Evolutionary conservation across 2,888 invertebrate genomes (phyloP), one percentile per base, ranked within the genome.

Genomic region (Yponomeuta evonymella): DNA sequence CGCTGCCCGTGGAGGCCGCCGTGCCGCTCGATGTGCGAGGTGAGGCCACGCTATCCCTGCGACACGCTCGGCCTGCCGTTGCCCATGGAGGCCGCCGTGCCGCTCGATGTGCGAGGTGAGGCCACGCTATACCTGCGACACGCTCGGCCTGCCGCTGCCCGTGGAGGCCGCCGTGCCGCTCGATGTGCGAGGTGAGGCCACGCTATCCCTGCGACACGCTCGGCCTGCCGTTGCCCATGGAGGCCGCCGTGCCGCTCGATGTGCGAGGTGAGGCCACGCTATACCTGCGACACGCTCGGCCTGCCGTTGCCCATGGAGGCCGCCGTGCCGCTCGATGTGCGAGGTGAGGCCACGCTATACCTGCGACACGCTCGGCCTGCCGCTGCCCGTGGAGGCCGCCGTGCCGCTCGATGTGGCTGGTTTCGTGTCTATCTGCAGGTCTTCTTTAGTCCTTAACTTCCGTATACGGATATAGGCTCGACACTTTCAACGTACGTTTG

Each of bases 241-340:
- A 98, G 87, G 96, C 96, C 83, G 96, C 94, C 79, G 94, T 96
- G 69, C 94, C 23, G 23, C 23, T 23, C 23, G 23, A 97, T 83
- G 93, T 96, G 71, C 92, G 95, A 78, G 96, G 96, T 96, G 10
- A 62, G 5, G 48, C 15, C 10, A 65, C 2, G 10, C 2, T 51
- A 36, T 36, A 36, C 36, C 2, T 4, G 8, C 4, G 2, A 97
- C 85, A 95, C 97, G 88, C 94, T 98, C 68, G 96, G 97, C 75
- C 91, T 98, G 78, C 98, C 98, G 72, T 92, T 98, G 77, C 98
- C 98, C 33, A 96, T 98, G 94, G 98, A 98, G 87, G 96, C 96
- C 83, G 96, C 94, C 79, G 94, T 96, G 69, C 94, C 23, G 23
- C 23, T 23, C 23, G 23, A 97, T 83, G 93, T 96, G 71, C 92